Evolutionary conservation across 2,888 invertebrate species (phyloP).

Genomic region (Archips xylosteana): DNA sequence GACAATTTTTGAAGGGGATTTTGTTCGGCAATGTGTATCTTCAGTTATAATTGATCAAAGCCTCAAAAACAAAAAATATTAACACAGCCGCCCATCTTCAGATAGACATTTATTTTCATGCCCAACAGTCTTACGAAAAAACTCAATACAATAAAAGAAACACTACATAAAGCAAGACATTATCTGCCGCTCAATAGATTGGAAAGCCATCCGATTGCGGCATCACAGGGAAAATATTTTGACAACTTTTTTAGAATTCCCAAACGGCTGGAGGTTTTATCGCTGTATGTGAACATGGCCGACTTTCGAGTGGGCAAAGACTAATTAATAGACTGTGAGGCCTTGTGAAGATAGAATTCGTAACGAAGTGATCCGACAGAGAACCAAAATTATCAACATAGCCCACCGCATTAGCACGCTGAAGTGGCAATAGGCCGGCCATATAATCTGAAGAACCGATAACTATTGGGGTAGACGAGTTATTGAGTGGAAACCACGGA

Average conservation of each 20-base stretch:
- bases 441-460: no score
- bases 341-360: no score
- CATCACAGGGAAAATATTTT: constrained; percentile 27
- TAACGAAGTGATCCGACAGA: no score
- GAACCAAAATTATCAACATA: no score
- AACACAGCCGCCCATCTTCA: neutral
- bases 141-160: neutral
- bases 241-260: constrained; percentile 31
- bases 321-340: neutral
- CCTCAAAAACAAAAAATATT: no score
- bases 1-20: no score
- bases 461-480: no score
- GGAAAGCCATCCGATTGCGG: constrained; percentile 31
- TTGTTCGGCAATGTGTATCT: no score
- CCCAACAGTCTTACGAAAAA: neutral
- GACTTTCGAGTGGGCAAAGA: constrained; percentile 17
- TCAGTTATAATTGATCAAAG: no score
- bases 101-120: neutral
- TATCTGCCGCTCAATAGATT: constrained; percentile 31
- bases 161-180: constrained; percentile 19
- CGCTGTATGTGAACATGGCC: constrained; percentile 14
- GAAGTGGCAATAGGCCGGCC: no score
- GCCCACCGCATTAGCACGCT: no score
- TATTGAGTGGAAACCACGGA: no score
- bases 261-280: constrained; percentile 17